Base-by-base conservation (phyloP, 92 coral and sea anemone species). In the Blastomussa wellsi region DNA sequence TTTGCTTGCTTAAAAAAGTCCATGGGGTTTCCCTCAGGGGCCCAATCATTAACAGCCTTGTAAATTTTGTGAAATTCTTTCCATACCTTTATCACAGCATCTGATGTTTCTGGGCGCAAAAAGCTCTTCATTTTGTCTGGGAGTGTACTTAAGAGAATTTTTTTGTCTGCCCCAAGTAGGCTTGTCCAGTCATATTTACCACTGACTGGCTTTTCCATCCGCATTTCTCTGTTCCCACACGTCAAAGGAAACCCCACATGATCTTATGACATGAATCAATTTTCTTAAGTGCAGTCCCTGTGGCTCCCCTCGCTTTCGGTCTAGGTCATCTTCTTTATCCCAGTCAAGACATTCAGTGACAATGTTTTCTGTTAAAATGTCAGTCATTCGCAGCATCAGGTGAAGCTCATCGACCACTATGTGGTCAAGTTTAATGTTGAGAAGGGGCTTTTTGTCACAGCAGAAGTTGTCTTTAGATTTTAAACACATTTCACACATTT, bases 101-200 rank as follows among this genome's bases (percentile, higher is more conserved):
- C 49, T 20, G 75, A 84, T 28, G 85, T 76, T 51, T 90, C 86
- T 82, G 83, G 83, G 57, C 75, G 77, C 7, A 74, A 39, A 22
- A 20, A 32, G 12, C 7, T 65, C 19, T 52, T 20, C 62, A 78
- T 26, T 68, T 55, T 62, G 26, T 29, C 53, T 19, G 87, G 87
- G 16, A 74, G 48, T 22, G 24, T 48, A 42, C 69, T 42, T 31
- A 73, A 51, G 36, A 87, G 84, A 36, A 52, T 78, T 41, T 88
- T 88, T 59, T 89, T 84, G 72, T 84, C 89, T 52, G 67, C 32
- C 9, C 87, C 90, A 78, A 82, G 24, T 29, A 82, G 79, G 83
- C 93, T 90, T 47, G 93, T 90, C 82, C 93, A 86, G 57, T 90
- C 81, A 70, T 86, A 62, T 72, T 79, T 53, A 10, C 93, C 89